These are phyloP conservation scores for Chrysocyon brachyurus DNA, from an alignment of 2,797 vertebrate genomes.

Conservation along the genomic window DNA sequence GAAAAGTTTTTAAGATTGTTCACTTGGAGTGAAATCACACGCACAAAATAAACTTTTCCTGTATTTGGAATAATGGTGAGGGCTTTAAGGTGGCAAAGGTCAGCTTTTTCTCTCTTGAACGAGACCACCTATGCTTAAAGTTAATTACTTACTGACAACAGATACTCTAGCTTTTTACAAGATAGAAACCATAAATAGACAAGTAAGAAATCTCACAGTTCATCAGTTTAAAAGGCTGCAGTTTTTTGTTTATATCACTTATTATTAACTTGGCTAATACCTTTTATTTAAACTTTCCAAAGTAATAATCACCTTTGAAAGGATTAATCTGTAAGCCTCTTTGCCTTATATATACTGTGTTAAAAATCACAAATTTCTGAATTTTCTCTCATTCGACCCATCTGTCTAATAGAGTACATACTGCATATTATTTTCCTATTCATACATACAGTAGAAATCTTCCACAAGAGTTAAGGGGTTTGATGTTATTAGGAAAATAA, in stretches of 20 bases:
- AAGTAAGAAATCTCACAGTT: slow-evolving; percentile 67
- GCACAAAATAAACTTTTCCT: not conserved
- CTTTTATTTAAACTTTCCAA: slow-evolving; percentile 73
- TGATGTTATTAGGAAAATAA: not conserved
- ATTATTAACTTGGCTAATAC: slow-evolving; percentile 68
- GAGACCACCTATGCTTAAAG: slow-evolving; percentile 50
- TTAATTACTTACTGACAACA: slow-evolving; percentile 69
- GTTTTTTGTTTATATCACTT: slow-evolving; percentile 41
- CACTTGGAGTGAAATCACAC: slow-evolving; percentile 2
- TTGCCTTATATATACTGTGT: not conserved
- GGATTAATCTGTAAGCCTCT: slow-evolving; percentile 67
- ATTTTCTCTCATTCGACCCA: slow-evolving; percentile 35
- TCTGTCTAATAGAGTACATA: not conserved
- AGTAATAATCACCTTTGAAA: slow-evolving; percentile 69
- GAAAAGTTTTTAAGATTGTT: not conserved
- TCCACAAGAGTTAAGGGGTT: slow-evolving; percentile 22
- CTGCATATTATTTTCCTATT: not conserved
- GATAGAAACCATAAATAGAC: slow-evolving; percentile 73
- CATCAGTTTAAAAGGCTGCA: slow-evolving; percentile 36
- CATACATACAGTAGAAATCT: slow-evolving; percentile 43
- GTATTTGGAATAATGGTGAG: not conserved
- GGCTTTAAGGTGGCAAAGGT: slow-evolving; percentile 7
- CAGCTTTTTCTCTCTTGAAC: slow-evolving; percentile 53
- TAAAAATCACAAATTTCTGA: slow-evolving; percentile 48
- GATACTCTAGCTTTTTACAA: slow-evolving; percentile 46